Conservation (phyloP, 2,113 vertebrate species). For the Crypturellus undulatus region DNA sequence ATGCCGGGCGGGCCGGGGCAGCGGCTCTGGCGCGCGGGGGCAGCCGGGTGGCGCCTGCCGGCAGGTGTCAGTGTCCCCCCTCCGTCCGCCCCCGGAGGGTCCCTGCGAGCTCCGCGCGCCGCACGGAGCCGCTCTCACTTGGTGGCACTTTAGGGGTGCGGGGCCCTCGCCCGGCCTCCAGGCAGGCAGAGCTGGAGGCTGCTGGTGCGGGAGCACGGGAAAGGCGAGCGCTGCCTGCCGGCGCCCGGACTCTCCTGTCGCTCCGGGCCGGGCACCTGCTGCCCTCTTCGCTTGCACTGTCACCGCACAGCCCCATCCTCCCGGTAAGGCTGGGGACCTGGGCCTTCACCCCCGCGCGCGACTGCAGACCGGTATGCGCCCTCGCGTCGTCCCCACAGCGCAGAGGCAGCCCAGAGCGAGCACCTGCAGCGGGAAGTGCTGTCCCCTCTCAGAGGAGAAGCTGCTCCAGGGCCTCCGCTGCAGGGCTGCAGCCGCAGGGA, state of each 20-base stretch:
- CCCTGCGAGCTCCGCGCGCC: background rate
- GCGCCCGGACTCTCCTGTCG: background rate
- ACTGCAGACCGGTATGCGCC: background rate
- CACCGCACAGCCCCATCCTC: background rate
- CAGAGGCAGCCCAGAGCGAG: background rate
- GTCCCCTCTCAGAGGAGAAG: background rate
- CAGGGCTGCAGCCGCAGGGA: too few relatives aligned
- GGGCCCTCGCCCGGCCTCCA: background rate
- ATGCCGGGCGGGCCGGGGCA: background rate
- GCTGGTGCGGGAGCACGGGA: background rate
- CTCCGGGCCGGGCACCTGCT: background rate
- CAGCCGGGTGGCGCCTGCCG: conserved; percentile 11
- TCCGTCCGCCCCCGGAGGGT: conserved; percentile 3
- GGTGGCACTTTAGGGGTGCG: background rate
- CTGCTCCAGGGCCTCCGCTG: too few relatives aligned
- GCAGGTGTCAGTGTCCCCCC: conserved; percentile 68
- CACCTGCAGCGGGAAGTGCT: background rate
- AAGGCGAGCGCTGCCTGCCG: background rate
- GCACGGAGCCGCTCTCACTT: background rate
- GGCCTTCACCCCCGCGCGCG: background rate
- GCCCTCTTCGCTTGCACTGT: background rate
- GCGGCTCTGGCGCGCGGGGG: background rate
- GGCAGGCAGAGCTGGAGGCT: background rate
- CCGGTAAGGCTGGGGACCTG: background rate
- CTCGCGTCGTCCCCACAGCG: background rate